Conservation (phyloP, 2,797 vertebrate genomes). For the Epinephelus coioides region DNA sequence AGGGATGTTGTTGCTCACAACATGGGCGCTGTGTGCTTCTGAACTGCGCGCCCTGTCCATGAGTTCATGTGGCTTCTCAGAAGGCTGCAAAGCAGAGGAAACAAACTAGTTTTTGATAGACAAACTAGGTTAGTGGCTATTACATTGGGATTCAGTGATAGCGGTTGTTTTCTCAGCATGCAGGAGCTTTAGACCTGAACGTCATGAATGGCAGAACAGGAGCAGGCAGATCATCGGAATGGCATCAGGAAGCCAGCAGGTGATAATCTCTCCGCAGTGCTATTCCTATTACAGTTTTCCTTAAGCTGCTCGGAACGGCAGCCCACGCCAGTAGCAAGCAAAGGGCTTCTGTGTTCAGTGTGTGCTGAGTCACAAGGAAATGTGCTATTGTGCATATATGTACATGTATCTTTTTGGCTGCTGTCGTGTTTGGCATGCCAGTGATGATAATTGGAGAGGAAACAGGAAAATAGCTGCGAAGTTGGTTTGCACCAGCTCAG, state of each 20-base stretch:
- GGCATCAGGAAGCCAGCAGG: conserved; percentile 58
- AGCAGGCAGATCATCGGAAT: conserved; percentile 55
- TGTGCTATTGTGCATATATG: conserved; percentile 9
- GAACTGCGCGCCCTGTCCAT: conserved; percentile 9
- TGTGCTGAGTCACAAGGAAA: conserved; percentile 23
- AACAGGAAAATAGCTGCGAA: conserved; percentile 38
- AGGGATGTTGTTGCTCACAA: conserved; percentile 6
- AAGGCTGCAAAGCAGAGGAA: neutral
- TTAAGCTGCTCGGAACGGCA: conserved; percentile 43
- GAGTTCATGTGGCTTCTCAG: conserved; percentile 13
- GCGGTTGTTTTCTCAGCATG: conserved; percentile 23
- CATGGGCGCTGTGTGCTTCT: neutral
- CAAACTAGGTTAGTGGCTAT: conserved; percentile 23
- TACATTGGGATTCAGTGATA: conserved; percentile 28
- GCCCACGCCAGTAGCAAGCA: conserved; percentile 14
- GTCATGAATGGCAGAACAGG: conserved; percentile 53
- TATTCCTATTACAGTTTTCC: conserved; percentile 41
- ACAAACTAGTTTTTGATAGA: neutral
- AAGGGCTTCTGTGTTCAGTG: conserved; percentile 17
- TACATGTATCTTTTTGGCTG: conserved; percentile 7
- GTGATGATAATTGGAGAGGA: conserved; percentile 49
- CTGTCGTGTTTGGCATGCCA: conserved; percentile 20
- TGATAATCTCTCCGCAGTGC: conserved; percentile 54
- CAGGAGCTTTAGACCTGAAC: conserved; percentile 25
- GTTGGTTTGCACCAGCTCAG: conserved; percentile 55